phyloP scores from a whole-genome alignment of 1,140 invertebrate species.

The Chlorops oryzae region DNA sequence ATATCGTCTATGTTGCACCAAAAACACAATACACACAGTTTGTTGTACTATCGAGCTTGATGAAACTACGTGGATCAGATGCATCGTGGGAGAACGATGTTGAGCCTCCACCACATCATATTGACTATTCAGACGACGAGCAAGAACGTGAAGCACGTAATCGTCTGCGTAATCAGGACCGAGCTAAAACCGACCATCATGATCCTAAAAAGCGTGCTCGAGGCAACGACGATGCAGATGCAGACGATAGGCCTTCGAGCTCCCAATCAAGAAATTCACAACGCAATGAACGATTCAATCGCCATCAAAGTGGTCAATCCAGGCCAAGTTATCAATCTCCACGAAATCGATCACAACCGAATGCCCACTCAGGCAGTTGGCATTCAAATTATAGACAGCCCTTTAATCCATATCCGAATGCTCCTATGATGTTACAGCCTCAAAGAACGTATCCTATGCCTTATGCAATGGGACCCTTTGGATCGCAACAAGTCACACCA shows the following conservation, averaged over 20 bases:
- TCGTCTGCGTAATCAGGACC: constrained; percentile 42
- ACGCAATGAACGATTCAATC: neutral
- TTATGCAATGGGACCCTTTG: neutral
- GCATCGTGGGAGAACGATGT: constrained; percentile 76
- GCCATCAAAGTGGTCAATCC: neutral
- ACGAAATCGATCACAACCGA: constrained; percentile 36
- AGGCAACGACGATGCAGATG: neutral
- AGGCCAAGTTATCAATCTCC: neutral
- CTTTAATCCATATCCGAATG: neutral
- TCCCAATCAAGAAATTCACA: neutral
- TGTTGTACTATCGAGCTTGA: constrained; percentile 66
- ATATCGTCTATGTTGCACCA: constrained; percentile 74
- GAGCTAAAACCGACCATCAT: constrained; percentile 14
- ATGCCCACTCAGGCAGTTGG: constrained; percentile 41
- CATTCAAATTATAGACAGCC: constrained; percentile 34
- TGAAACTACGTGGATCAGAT: constrained; percentile 72
- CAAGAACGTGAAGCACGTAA: constrained; percentile 58
- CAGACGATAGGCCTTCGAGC: neutral
- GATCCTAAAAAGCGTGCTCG: constrained; percentile 2
- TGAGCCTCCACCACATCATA: constrained; percentile 65
- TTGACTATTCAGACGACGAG: constrained; percentile 88
- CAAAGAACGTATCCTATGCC: neutral
- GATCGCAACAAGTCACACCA: neutral
- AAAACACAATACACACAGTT: constrained; percentile 65
- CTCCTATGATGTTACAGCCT: neutral